phyloP scores from a whole-genome alignment of 2,797 vertebrate species.

The Poeciliopsis gracilis region DNA sequence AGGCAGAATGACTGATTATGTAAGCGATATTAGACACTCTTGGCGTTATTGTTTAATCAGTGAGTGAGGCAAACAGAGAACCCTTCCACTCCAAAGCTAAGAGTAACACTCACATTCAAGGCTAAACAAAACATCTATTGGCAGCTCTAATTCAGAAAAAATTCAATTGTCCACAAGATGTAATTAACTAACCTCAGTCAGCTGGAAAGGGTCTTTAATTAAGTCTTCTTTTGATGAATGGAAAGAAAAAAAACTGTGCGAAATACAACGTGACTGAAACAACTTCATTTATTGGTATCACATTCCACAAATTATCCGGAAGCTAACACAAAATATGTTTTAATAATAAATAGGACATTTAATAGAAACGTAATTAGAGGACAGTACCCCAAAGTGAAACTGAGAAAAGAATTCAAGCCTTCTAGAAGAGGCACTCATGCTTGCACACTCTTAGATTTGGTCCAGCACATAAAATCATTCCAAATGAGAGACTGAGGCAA shows the following conservation, averaged over 20 bases:
- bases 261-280: constrained; percentile 25
- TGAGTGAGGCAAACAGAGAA: constrained; percentile 34
- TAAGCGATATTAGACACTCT: constrained; percentile 48
- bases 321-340: neutral
- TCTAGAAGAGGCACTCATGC: constrained; percentile 5
- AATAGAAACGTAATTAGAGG: neutral
- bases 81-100: constrained; percentile 22
- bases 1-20: constrained; percentile 32
- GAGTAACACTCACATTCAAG: constrained; percentile 23
- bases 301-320: neutral
- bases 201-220: constrained; percentile 42
- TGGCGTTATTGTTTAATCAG: constrained; percentile 44
- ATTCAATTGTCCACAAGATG: constrained; percentile 41
- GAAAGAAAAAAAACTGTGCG: constrained; percentile 5
- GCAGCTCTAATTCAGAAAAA: constrained; percentile 17
- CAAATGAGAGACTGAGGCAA: neutral
- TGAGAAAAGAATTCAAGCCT: neutral
- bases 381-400: neutral
- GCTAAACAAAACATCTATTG: constrained; percentile 25
- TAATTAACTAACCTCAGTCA: constrained; percentile 60
- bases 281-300: constrained; percentile 16
- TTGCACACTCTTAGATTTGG: neutral
- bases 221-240: constrained; percentile 31
- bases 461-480: constrained; percentile 1
- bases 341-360: constrained; percentile 8